Evolutionary conservation across 37 sponge, comb jelly and placozoan species (phyloP), one percentile per base, ranked within the genome.

Genomic region (Eunapius fragilis): DNA sequence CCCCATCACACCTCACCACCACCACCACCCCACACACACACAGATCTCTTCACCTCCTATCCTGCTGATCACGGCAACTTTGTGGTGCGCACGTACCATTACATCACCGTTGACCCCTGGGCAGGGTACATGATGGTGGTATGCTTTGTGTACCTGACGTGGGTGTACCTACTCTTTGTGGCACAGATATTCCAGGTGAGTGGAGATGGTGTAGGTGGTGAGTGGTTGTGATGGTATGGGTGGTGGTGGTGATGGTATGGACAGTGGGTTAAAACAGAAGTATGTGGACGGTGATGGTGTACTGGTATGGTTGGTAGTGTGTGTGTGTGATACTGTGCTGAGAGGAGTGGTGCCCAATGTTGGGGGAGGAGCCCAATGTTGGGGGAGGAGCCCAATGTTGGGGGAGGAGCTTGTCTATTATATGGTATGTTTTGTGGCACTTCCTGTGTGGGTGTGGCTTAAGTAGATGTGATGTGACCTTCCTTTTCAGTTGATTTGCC

Each of bases 131-230:
- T 93, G 30, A 50, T 87, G 69, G 37, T 89, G 79, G 85, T 86
- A 78, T 89, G 91, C n/a, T 71, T 82, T 31, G 14, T 95, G 14
- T 89, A 93, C 79, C 73, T 90, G 78, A 82, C 86, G 73, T 97
- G 98, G 98, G 96, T 97, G 72, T 86, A 89, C 79, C 67, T 92
- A 31, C 92, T 97, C 24, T 87, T 97, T 14, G 25, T 91, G 23
- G 73, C 78, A 32, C 98, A 97, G 80, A 11, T 93, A 30, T 85
- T 93, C 67, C 98, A 97, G 94, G 98, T 97, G 70, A 23, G 90
- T 49, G 72, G 28, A 41, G 37, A n/a, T 25, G 6, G 3, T 3
- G 41, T 41, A 3, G 14, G 79, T 10, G 2, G 3, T 25, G 0
- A 67, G 28, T 25, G 25, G 79, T 30, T 34, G 79, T 22, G 30